Base-by-base conservation (phyloP, 2,797 vertebrate species). In the Miichthys miiuy region DNA sequence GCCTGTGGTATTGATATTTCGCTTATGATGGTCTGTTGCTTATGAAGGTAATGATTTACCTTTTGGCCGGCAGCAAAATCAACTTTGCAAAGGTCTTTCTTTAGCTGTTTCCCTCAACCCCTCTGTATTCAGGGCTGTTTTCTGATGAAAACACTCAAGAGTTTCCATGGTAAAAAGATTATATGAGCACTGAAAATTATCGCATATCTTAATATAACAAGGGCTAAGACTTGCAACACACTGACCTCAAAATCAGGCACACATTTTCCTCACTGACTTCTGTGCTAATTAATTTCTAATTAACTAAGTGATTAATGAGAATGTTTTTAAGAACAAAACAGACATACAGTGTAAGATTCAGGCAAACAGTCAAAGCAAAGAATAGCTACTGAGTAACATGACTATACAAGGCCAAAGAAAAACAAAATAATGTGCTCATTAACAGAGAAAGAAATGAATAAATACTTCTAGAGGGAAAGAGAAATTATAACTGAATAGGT, bases 391-490 rank as follows among this genome's bases (percentile, higher is more conserved):
- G 42, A 41, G 34, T 20, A 30, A 41, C 17, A 14, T 0, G 4
- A 2, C 23, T 13, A 20, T 20, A 51, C 18, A 57, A 51, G 6
- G 23, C 27, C 23, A 34, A 34, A 23, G 16, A 60, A 23, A 52
- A 50, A 50, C 21, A 3, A 21, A 50, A 14, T 38, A 14, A 38
- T 52, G 13, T 46, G 44, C 42, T 76, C 25, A 60, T 38, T 67
- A 67, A 27, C 6, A 23, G 46, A 75, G 34, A 61, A 21, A 23
- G 7, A 76, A 38, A 65, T 25, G 7, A 71, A 41, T n/a, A 64
- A 63, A 38, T 38, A 38, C 34, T 14, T 34, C 2, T 9, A 23
- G 6, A 58, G 5, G 4, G 13, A 1, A 50, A 42, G 60, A 52
- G 6, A 50, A 50, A 73, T 48, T 18, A 20, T 18, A 20, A 23